Evolutionary conservation across 2,888 invertebrate species (phyloP).

Genomic region (Dicyrtoma fusca): DNA sequence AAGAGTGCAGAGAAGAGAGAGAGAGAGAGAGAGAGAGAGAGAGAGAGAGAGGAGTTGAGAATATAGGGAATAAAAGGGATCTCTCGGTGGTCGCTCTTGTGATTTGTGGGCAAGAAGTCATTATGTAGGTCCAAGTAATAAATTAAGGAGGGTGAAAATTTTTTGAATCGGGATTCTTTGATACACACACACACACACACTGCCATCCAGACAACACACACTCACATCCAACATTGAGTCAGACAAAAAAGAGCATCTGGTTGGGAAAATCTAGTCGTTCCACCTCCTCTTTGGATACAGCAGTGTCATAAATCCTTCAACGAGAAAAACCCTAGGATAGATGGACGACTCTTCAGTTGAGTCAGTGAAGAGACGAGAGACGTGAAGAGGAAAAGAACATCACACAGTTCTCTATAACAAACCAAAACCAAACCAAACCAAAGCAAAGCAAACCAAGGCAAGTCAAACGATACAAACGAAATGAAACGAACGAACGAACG

Average conservation of each 20-base stretch:
- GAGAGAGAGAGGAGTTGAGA: conserved; percentile 19
- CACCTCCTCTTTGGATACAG: conserved; percentile 44
- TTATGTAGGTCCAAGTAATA: conserved; percentile 52
- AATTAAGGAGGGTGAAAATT: conserved; percentile 54
- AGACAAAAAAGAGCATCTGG: conserved; percentile 54
- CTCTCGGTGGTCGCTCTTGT: conserved; percentile 52
- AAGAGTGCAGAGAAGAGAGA: conserved; percentile 24
- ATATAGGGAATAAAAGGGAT: conserved; percentile 42
- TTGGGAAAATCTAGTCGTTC: conserved; percentile 47
- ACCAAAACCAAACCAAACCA: too few relatives aligned
- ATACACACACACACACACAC: conserved; percentile 40
- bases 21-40: too few relatives aligned
- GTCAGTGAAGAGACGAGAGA: conserved; percentile 22
- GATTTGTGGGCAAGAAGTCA: conserved; percentile 54
- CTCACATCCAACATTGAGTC: conserved; percentile 5
- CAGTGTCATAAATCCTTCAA: conserved; percentile 57
- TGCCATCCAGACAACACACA: not conserved
- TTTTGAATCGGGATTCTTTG: conserved; percentile 54
- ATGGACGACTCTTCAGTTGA: conserved; percentile 32
- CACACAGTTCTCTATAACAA: not conserved
- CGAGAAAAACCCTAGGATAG: conserved; percentile 38
- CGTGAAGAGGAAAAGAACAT: conserved; percentile 18
- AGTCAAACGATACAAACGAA: too few relatives aligned
- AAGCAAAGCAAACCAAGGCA: too few relatives aligned
- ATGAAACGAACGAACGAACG: conserved; percentile 20